These are phyloP conservation scores for Diachasmimorpha longicaudata DNA, from an alignment of 1,140 invertebrate species.

Conservation along the genomic window DNA sequence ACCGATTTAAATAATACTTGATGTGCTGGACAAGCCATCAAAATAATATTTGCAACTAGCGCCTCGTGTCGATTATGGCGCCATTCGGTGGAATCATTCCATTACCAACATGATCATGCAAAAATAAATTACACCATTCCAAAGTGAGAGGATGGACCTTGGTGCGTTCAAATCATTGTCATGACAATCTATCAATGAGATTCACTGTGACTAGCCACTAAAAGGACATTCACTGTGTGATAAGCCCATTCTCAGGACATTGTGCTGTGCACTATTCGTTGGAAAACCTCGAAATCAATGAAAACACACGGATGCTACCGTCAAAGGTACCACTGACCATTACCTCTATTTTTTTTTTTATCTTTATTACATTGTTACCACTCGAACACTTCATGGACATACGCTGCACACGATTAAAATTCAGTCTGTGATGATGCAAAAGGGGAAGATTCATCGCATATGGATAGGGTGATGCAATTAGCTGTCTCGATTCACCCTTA, in stretches of 20 bases:
- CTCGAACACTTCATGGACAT: not conserved
- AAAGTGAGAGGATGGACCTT: constrained; percentile 5
- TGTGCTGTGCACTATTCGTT: not conserved
- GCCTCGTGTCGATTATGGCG: not conserved
- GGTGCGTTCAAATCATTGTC: constrained; percentile 15
- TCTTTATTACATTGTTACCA: not conserved
- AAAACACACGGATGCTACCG: not conserved
- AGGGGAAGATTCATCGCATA: not conserved
- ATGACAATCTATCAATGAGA: constrained; percentile 15
- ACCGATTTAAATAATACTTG: no score
- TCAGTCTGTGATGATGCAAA: not conserved
- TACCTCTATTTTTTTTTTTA: constrained; percentile 15
- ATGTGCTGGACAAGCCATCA: no score
- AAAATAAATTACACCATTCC: constrained; percentile 11
- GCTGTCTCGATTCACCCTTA: not conserved
- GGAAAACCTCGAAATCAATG: not conserved
- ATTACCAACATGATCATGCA: not conserved
- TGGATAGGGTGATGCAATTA: not conserved
- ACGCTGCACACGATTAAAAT: not conserved
- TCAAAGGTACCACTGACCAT: not conserved
- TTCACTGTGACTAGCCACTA: not conserved
- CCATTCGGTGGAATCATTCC: no score
- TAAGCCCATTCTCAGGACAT: not conserved
- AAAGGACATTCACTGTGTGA: not conserved
- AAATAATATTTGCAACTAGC: not conserved